These are phyloP conservation scores for Discoglossus pictus DNA, from an alignment of 2,797 vertebrate species.

Conservation along the genomic window DNA sequence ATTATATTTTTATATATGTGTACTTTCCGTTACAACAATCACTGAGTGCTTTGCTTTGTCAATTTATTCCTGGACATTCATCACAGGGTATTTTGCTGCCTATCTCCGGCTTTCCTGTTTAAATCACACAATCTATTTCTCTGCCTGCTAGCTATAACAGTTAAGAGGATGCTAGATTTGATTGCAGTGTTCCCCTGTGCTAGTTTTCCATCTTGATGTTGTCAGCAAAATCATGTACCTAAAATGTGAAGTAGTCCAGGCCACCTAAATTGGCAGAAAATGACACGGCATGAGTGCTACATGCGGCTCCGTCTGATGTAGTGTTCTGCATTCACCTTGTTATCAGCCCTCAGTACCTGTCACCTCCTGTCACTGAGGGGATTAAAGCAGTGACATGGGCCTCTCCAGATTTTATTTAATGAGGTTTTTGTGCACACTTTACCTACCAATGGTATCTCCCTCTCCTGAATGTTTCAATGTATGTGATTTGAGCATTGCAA, in stretches of 20 bases:
- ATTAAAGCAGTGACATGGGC: too few relatives aligned
- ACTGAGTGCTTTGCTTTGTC: too few relatives aligned
- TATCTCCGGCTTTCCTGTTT: neutral
- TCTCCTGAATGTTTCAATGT: too few relatives aligned
- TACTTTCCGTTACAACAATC: too few relatives aligned
- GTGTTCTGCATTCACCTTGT: neutral
- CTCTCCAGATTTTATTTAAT: too few relatives aligned
- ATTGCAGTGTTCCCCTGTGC: constrained; percentile 13
- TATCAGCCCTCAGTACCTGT: neutral
- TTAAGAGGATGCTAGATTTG: constrained; percentile 8
- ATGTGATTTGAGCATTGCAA: too few relatives aligned
- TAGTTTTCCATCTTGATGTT: constrained; percentile 21
- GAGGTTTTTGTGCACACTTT: too few relatives aligned
- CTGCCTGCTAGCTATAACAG: neutral
- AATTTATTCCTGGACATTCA: too few relatives aligned
- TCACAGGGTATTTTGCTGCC: neutral
- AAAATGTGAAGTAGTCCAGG: constrained; percentile 22
- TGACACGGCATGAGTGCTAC: constrained; percentile 8
- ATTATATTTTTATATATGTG: too few relatives aligned
- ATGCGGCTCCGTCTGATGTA: constrained; percentile 2
- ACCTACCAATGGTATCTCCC: too few relatives aligned
- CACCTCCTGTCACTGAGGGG: neutral
- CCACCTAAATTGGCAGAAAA: constrained; percentile 29
- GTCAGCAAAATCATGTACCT: constrained; percentile 37
- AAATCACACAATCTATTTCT: neutral